Conservation (phyloP, 1,140 invertebrate genomes). For the Leptinotarsa undecemlineata region DNA sequence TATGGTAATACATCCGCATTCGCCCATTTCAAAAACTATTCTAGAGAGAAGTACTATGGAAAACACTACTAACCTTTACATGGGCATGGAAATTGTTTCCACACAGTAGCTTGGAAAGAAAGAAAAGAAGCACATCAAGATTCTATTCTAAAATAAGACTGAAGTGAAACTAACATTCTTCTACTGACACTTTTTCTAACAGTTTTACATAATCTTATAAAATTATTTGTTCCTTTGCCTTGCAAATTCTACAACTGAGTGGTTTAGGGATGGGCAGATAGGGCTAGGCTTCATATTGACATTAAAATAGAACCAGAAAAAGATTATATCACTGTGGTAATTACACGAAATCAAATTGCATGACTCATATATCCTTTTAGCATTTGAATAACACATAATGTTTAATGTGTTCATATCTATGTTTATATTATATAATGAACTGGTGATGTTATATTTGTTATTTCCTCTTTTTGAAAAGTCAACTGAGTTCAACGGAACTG, state of each 20-base stretch:
- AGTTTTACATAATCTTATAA: not conserved
- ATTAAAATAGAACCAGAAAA: too few relatives aligned
- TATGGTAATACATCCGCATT: not conserved
- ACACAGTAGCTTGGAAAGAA: slow-evolving; percentile 71
- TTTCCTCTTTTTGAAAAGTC: too few relatives aligned
- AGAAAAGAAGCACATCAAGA: slow-evolving; percentile 42
- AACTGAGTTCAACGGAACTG: too few relatives aligned
- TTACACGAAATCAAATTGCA: too few relatives aligned
- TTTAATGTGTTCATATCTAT: too few relatives aligned
- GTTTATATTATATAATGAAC: too few relatives aligned
- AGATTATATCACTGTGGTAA: too few relatives aligned
- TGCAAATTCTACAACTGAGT: not conserved
- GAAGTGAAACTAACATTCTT: slow-evolving; percentile 9
- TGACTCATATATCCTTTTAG: too few relatives aligned
- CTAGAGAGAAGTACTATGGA: not conserved
- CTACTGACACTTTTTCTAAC: not conserved
- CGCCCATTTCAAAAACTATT: not conserved
- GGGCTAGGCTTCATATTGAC: too few relatives aligned
- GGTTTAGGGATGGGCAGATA: too few relatives aligned
- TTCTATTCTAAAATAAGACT: slow-evolving; percentile 8
- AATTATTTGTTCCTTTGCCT: not conserved
- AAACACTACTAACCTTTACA: slow-evolving; percentile 69
- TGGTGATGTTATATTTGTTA: too few relatives aligned
- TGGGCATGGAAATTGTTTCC: slow-evolving; percentile 76
- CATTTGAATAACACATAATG: too few relatives aligned